Evolutionary conservation across 1,140 invertebrate genomes (phyloP), one percentile per base, ranked within the genome.

Genomic region (Fopius arisanus): DNA sequence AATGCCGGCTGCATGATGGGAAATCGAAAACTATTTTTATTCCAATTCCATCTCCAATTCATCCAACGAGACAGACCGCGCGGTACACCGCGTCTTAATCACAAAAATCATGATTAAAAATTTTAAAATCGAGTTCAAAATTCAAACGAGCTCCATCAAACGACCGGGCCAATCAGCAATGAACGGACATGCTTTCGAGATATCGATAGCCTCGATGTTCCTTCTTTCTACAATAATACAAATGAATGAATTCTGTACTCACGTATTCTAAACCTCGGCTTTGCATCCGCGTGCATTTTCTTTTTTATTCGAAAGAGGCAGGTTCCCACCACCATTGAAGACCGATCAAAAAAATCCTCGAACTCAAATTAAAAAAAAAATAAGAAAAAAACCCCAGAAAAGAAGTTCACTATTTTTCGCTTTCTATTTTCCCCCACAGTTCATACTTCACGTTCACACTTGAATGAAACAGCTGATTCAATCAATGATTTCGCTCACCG

Each of bases 271-370:
- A 83, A 79, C 3, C 74, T 73, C 26, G 75, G 69, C 48, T 78
- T 81, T 65, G 73, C 68, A 21, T 83, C 83, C 0, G 77, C 80
- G 66, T 83, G 82, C 81, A 83, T 82, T 73, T 79, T 83, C 75
- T 78, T 84, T 70, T 82, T 84, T 41, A 67, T 76, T 5, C 75
- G 77, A 73, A 81, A 84, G 14, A 81, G 73, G 75, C 70, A 83
- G 71, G 80, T 79, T 9, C 84, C 81, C 37, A 82, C 77, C 63
- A 85, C 81, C 84, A 86, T 86, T 77, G 66, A 59, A 59, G 21
- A 59, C 54, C 21, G 54, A 28, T 59, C 23, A 48, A 48, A 51
- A 51, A 51, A 51, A 51, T 16, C n/a, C 9, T n/a, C 9, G 4
- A 23, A 59, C 21, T 19, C 7, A 10, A 59, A 3, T 19, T 23